phyloP scores from a whole-genome alignment of 1,140 invertebrate genomes.

The Scaptomyza pallida region DNA sequence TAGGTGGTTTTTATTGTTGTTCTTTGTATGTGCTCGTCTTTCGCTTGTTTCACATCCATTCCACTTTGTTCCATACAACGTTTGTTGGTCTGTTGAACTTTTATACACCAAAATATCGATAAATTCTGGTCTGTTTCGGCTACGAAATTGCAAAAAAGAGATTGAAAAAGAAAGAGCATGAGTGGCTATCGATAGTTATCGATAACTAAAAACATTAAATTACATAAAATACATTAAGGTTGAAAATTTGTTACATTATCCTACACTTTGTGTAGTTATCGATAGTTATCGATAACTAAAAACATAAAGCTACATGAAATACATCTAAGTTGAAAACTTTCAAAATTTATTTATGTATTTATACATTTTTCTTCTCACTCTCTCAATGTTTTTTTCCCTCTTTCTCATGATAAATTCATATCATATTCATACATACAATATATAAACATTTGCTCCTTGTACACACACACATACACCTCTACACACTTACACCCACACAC shows the following conservation, averaged over 20 bases:
- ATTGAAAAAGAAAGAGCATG: no score
- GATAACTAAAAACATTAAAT: not conserved
- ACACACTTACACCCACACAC: not conserved
- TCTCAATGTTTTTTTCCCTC: not conserved
- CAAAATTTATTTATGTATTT: no score
- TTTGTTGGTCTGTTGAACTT: not conserved
- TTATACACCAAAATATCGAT: no score
- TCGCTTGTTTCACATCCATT: slow-evolving; percentile 9
- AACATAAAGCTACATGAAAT: no score
- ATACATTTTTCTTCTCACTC: not conserved
- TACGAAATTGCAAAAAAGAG: no score
- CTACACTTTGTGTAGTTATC: no score
- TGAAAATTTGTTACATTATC: no score
- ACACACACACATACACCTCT: not conserved
- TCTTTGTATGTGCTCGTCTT: not conserved
- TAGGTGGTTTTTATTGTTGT: not conserved
- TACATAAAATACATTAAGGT: no score
- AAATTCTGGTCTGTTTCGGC: not conserved
- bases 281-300: not conserved
- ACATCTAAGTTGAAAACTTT: no score
- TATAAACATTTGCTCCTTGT: not conserved
- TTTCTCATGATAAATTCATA: no score
- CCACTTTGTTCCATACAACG: not conserved
- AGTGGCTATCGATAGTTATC: no score
- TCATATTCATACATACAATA: not conserved